These are phyloP conservation scores for Tympanoctomys barrerae DNA, from an alignment of 2,797 vertebrate genomes.

Conservation along the genomic window DNA sequence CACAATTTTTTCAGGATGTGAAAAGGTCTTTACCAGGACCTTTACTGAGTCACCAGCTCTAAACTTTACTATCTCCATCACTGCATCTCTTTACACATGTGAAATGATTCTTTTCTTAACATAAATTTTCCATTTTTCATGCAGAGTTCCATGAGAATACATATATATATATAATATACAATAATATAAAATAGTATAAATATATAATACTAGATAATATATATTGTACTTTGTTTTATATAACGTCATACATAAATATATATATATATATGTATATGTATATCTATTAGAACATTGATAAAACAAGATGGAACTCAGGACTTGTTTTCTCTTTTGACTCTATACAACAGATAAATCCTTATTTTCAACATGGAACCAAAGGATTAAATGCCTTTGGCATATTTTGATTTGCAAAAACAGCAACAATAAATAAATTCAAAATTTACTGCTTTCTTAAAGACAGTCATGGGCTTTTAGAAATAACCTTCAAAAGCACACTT, in stretches of 20 bases:
- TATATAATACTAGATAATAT: too few relatives aligned
- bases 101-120: not conserved
- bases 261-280: too few relatives aligned
- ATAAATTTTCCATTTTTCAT: not conserved
- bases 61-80: not conserved
- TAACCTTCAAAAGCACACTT: conserved; percentile 55
- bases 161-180: too few relatives aligned
- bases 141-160: not conserved
- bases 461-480: conserved; percentile 64
- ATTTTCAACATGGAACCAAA: not conserved
- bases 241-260: too few relatives aligned
- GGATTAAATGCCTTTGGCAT: not conserved
- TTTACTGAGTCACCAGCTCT: not conserved
- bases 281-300: not conserved
- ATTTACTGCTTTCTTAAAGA: conserved; percentile 72
- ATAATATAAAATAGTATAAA: too few relatives aligned
- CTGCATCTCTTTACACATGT: accelerated
- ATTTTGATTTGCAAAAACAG: conserved; percentile 63
- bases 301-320: not conserved
- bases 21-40: not conserved
- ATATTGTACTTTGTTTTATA: too few relatives aligned
- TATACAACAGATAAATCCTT: conserved; percentile 36
- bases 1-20: not conserved
- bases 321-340: conserved; percentile 10
- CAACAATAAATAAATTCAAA: conserved; percentile 58